These are phyloP conservation scores for Clavelina lepadiformis DNA, from an alignment of 23 tunicate species.

Conservation along the genomic window DNA sequence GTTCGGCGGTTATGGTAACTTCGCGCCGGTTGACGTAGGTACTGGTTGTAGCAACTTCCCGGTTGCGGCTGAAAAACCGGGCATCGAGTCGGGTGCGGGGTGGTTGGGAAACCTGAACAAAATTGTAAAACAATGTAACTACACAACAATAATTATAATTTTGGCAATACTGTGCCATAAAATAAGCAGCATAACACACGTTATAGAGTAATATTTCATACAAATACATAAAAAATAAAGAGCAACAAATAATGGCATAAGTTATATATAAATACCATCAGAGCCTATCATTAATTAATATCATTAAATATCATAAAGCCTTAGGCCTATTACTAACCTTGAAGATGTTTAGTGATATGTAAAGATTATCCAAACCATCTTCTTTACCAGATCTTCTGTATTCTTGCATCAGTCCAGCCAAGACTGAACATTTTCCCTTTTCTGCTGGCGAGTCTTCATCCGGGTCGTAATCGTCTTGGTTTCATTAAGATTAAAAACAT, in stretches of 20 bases:
- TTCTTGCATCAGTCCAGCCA: conserved; percentile 85
- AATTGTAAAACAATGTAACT: neutral
- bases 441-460: conserved; percentile 56
- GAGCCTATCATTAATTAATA: too few relatives aligned
- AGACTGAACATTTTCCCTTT: conserved; percentile 74
- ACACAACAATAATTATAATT: neutral
- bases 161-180: neutral
- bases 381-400: conserved; percentile 53
- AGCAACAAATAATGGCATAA: too few relatives aligned
- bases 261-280: too few relatives aligned
- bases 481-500: too few relatives aligned
- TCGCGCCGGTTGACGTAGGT: conserved; percentile 61
- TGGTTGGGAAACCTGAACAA: conserved; percentile 25
- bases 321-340: conserved; percentile 35
- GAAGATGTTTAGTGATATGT: conserved; percentile 47
- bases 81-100: conserved; percentile 33
- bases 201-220: too few relatives aligned
- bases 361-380: conserved; percentile 56
- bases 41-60: conserved; percentile 40
- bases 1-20: conserved; percentile 62
- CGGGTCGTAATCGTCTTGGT: conserved; percentile 80
- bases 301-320: too few relatives aligned
- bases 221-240: too few relatives aligned
- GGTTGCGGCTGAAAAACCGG: conserved; percentile 38
- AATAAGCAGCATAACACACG: too few relatives aligned